Evolutionary conservation across 2,113 vertebrate genomes (phyloP), one percentile per base, ranked within the genome.

Genomic region (Talpa occidentalis): DNA sequence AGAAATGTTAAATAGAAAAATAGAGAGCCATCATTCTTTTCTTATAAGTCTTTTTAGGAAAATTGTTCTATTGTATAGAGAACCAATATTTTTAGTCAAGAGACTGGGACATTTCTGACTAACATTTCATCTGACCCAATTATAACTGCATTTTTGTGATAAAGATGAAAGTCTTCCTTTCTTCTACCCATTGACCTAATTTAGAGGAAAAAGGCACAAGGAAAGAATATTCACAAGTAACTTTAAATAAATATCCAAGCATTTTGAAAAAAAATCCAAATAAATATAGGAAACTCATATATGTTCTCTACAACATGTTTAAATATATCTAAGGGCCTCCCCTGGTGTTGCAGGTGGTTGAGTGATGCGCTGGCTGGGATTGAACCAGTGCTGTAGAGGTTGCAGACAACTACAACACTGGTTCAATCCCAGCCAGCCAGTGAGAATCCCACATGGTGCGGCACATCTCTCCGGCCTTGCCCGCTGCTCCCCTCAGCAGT

Each of bases 1-100:
- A 94, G 32, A 93, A 82, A 83, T 80, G 28, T 92, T 89, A 85
- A 94, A 96, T 16, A 95, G 81, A 90, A 95, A 88, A n/a, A 78
- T n/a, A 89, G 92, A 12, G 1, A 47, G 1, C 5, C 92, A 40
- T 82, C 67, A 69, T 82, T 92, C 54, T 86, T 86, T 90, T 54
- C 79, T 81, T 42, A 73, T 92, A 44, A 95, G 80, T 82, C 16
- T 52, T 87, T 35, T 37, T 80, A 22, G 86, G 77, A 93, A 92
- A 91, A 91, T 22, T 70, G 32, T 78, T n/a, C 14, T 78, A 60
- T 24, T 72, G 22, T 72, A 72, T 82, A 72, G 94, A 79, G 44
- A 95, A 82, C 12, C 40, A 88, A 91, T 90, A 91, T 88, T 79
- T 85, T 86, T 94, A 82, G 59, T 91, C 17, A 91, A 83, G 30